Base-by-base conservation (phyloP, 2,113 vertebrate species). In the Lasiurus borealis region DNA sequence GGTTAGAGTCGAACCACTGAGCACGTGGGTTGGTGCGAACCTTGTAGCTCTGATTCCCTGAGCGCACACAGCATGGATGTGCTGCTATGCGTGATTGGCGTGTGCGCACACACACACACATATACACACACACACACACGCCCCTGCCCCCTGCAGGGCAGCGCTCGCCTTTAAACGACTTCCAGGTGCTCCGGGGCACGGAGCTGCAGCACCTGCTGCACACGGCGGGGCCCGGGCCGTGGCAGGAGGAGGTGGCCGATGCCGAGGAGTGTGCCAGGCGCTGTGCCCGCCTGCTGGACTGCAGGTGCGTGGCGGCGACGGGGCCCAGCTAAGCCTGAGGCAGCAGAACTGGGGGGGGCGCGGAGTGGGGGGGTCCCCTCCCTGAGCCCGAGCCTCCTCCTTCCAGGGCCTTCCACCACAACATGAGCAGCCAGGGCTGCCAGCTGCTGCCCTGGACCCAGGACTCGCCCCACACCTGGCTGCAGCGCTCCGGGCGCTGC, bases 391-490 rank as follows among this genome's bases (percentile, higher is more conserved):
- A 5, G 46, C 46, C 46, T 46, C 54, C 62, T 31, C 50, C 36
- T 34, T 44, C 85, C 92, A 99, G 99, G 97, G 99, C 99, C 8
- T 99, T 99, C 96, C 99, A 99, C 97, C 98, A 99, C 0, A 98
- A 99, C 87, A 98, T 97, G 9, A 99, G 99, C 90, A 98, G 98
- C 7, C 92, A 96, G 0, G 82, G 97, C 81, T 99, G 99, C 97
- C 99, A 99, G 81, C 98, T 99, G 83, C 98, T 99, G 90, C 98
- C 98, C 11, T 99, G 99, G 99, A 99, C 99, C 85, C 98, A 99
- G 23, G 96, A 99, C 68, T 99, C 99, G 0, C 97, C 96, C 64
- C 97, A 80, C 2, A 97, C 98, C 3, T 97, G 97, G 62, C 98
- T 99, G 94, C 98, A 99, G 97, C 99, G 98, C 66, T 99, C 99